Conservation (phyloP, 2,113 vertebrate species). For the Aplodontia rufa region DNA sequence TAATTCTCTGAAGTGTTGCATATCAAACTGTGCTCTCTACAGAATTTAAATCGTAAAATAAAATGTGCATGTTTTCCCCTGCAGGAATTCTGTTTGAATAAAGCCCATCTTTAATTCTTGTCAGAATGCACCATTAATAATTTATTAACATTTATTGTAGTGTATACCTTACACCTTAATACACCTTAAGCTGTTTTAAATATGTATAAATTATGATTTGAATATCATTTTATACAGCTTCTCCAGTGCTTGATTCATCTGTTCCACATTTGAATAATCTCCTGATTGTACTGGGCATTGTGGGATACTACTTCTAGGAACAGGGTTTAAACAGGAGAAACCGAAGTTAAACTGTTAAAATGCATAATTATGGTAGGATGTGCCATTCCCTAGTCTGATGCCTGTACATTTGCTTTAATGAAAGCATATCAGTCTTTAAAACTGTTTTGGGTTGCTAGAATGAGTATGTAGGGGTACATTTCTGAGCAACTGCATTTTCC, state of each 20-base stretch:
- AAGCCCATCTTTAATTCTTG: slow-evolving; percentile 61
- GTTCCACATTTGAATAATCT: not conserved
- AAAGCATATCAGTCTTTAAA: slow-evolving; percentile 75
- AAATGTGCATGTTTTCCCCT: slow-evolving; percentile 59
- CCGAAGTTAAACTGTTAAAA: not conserved
- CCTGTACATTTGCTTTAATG: slow-evolving; percentile 78
- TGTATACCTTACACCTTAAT: slow-evolving; percentile 58
- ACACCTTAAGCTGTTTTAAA: slow-evolving; percentile 57
- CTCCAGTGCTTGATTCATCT: not conserved
- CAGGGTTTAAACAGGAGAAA: not conserved
- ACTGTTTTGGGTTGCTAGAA: slow-evolving; percentile 43
- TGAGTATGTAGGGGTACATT: slow-evolving; percentile 30
- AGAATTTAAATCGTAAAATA: slow-evolving; percentile 68
- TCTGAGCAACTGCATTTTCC: slow-evolving; percentile 45
- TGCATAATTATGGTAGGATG: not conserved
- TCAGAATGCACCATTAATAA: slow-evolving; percentile 35
- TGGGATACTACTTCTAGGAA: not conserved
- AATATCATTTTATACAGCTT: slow-evolving; percentile 35
- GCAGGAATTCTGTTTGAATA: slow-evolving; percentile 57
- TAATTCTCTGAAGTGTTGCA: slow-evolving; percentile 52
- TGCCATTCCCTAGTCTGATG: not conserved
- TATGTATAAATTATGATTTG: slow-evolving; percentile 54
- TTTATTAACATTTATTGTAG: slow-evolving; percentile 57
- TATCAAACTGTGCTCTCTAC: slow-evolving; percentile 44
- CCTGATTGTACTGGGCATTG: not conserved